Percentiles rank a stretch among this genome's conserved stretches.
Conservation (phyloP, 2,113 vertebrate species). For the Syrmaticus mikado region DNA sequence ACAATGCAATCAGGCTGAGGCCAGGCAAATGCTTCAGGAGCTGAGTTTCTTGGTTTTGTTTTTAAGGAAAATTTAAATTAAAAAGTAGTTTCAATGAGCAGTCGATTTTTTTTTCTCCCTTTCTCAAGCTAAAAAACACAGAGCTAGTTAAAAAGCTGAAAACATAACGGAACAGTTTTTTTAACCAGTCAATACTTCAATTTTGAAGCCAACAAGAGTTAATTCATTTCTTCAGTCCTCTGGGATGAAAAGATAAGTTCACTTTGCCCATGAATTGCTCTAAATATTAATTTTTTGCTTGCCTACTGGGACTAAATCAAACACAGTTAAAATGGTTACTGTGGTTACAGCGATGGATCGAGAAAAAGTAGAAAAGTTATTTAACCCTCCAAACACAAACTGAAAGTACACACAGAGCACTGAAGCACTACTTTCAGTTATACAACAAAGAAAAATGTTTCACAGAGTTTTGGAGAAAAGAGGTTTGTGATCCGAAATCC, state of each 20-base stretch:
- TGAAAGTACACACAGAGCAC: constrained; percentile 13
- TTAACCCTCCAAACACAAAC: constrained; percentile 58
- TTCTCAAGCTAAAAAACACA: not conserved
- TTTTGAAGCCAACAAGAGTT: constrained; percentile 41
- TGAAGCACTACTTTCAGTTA: not conserved
- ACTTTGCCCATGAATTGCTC: constrained; percentile 43
- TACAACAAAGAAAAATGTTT: not conserved
- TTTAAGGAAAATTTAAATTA: not conserved
- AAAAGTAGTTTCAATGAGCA: not conserved
- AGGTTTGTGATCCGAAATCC: not conserved
- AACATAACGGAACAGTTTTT: constrained; percentile 41
- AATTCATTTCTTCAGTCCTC: constrained; percentile 34
- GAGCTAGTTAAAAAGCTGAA: constrained; percentile 6
- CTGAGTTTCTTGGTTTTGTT: not conserved
- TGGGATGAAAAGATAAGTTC: constrained; percentile 35
- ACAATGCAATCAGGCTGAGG: not conserved
- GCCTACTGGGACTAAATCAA: constrained; percentile 66
- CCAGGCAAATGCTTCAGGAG: not conserved
- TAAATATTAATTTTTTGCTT: constrained; percentile 66
- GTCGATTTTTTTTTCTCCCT: not conserved
- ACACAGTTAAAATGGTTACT: constrained; percentile 74
- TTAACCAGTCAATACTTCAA: not conserved
- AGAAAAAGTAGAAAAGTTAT: not conserved
- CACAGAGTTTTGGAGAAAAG: not conserved
- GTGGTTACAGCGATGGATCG: constrained; percentile 67